A percentile compares a stretch with the other conserved stretches of the same genome.
These are phyloP conservation scores for Gymnoscopelus braueri DNA, from an alignment of 2,797 vertebrate genomes.

Conservation along the genomic window DNA sequence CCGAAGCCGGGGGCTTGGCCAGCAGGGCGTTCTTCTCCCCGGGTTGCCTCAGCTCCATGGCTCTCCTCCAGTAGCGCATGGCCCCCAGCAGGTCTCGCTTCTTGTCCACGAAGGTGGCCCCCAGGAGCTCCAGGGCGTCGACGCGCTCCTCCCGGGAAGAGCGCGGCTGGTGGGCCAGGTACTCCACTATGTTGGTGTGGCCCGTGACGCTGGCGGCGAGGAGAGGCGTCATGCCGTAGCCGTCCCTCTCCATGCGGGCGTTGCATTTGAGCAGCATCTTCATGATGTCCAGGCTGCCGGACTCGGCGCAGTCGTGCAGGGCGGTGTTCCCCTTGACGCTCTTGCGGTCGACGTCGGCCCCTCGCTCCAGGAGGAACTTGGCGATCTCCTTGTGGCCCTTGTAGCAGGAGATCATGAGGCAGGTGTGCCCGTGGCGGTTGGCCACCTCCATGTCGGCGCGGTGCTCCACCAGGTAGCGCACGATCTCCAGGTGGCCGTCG, in stretches of 20 bases:
- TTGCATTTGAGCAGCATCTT: conserved; percentile 91
- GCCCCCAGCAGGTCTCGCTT: conserved; percentile 93
- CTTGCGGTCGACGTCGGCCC: conserved; percentile 93
- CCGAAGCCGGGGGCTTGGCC: conserved; percentile 83
- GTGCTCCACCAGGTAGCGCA: conserved; percentile 93
- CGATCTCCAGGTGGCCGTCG: conserved; percentile 95
- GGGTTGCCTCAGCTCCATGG: conserved; percentile 90
- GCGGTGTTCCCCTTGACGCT: conserved; percentile 97
- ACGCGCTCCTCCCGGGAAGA: conserved; percentile 85
- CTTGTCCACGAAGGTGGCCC: conserved; percentile 96
- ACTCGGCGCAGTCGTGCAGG: conserved; percentile 95
- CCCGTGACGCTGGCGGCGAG: conserved; percentile 94
- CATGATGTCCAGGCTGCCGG: conserved; percentile 96
- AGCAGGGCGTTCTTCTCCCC: conserved; percentile 78
- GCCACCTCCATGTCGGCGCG: conserved; percentile 95
- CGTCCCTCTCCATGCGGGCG: conserved; percentile 93
- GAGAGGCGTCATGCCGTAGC: conserved; percentile 95
- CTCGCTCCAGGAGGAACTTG: conserved; percentile 91
- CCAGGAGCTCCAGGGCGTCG: conserved; percentile 91
- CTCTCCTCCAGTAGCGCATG: conserved; percentile 92
- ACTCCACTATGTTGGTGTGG: conserved; percentile 97
- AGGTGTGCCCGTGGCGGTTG: conserved; percentile 97
- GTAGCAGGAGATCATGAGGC: conserved; percentile 98
- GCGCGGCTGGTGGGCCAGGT: conserved; percentile 86
- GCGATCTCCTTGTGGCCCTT: conserved; percentile 97